phyloP scores from a whole-genome alignment of 2,888 invertebrate genomes.

The Rhabditoides inermis region DNA sequence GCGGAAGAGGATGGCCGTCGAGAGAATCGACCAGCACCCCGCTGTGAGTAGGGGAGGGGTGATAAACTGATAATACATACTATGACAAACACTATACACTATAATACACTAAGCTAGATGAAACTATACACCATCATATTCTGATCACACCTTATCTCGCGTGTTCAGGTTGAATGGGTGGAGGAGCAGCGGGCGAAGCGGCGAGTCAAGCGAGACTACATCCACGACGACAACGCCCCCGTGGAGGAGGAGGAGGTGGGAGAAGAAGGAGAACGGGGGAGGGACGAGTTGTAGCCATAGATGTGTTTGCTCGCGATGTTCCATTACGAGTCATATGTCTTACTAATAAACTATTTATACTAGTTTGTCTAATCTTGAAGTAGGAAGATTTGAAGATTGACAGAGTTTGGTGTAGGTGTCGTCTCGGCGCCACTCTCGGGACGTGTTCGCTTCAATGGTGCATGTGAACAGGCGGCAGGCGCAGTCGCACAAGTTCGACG shows the following conservation, averaged over 20 bases:
- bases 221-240: constrained; percentile 14
- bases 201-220: constrained; percentile 42
- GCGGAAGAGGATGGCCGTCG: constrained; percentile 33
- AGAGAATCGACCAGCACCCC: constrained; percentile 23
- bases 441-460: neutral
- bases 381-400: neutral
- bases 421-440: neutral
- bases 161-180: constrained; percentile 14
- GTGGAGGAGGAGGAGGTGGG: neutral
- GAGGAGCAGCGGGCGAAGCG: constrained; percentile 33
- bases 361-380: too few species aligned
- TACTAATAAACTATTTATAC: neutral
- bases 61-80: constrained; percentile 7
- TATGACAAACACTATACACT: too few species aligned
- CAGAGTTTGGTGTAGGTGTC: neutral
- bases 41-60: constrained; percentile 31
- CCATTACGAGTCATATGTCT: neutral
- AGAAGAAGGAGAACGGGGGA: neutral
- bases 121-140: neutral
- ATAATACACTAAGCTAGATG: too few species aligned
- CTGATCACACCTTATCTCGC: neutral
- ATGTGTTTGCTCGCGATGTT: neutral
- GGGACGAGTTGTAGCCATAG: neutral
- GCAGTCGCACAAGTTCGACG: constrained; percentile 8
- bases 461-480: neutral